phyloP scores from a whole-genome alignment of 2,113 vertebrate species.

The Centropristis striata region DNA sequence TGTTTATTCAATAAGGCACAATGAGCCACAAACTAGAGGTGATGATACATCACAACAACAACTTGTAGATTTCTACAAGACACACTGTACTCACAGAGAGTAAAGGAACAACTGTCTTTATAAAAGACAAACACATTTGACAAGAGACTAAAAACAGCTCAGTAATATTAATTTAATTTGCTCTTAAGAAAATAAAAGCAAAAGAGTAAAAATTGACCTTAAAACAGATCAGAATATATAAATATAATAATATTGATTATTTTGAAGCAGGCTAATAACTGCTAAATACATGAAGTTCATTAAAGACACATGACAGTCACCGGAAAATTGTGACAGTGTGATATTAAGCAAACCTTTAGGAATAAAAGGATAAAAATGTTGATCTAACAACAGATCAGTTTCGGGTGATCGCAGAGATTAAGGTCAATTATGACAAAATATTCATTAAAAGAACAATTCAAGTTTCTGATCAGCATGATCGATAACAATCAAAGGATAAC shows the following conservation, averaged over 20 bases:
- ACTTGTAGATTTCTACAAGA: slow-evolving; percentile 37
- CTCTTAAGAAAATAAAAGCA: not conserved
- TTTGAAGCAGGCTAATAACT: not conserved
- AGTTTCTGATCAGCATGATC: slow-evolving; percentile 27
- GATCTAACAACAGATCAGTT: slow-evolving; percentile 28
- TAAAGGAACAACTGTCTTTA: slow-evolving; percentile 37
- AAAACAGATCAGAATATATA: slow-evolving; percentile 24
- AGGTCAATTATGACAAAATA: not conserved
- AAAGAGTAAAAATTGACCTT: not conserved
- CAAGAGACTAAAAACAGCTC: not conserved
- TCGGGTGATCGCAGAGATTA: not conserved
- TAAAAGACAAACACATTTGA: slow-evolving; percentile 25
- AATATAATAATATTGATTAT: not conserved
- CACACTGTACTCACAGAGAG: slow-evolving; percentile 23
- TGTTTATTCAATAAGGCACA: not conserved
- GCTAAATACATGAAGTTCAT: slow-evolving; percentile 2
- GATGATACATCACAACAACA: slow-evolving; percentile 48
- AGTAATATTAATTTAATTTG: not conserved
- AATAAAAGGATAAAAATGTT: not conserved
- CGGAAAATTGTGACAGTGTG: slow-evolving; percentile 14
- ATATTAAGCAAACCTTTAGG: not conserved
- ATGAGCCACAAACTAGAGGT: slow-evolving; percentile 5
- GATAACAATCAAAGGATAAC: not conserved
- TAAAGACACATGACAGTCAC: slow-evolving; percentile 4
- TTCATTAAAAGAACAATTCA: not conserved